Conservation (phyloP, 37 sponge, comb jelly and placozoan species). For the Cliona cf. orientalis region DNA sequence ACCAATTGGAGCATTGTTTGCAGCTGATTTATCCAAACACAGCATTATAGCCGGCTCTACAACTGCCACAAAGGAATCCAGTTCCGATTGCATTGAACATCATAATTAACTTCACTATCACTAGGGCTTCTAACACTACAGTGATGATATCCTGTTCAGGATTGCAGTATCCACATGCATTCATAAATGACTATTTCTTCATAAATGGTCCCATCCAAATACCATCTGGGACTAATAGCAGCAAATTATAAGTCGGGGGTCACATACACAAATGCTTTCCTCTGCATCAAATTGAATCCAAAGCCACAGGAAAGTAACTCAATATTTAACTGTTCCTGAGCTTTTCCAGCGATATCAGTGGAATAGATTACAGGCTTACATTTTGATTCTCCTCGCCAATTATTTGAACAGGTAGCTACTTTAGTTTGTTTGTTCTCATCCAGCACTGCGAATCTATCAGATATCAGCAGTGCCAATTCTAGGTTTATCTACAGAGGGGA, state of each 20-base stretch:
- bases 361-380: slow-evolving; percentile 13
- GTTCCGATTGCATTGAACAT: slow-evolving; percentile 23
- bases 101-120: not conserved
- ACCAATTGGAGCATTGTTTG: slow-evolving; percentile 9
- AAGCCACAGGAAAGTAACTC: not conserved
- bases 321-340: not conserved
- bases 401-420: not conserved
- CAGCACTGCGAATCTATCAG: slow-evolving; percentile 9
- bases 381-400: slow-evolving; percentile 9
- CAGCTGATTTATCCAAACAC: slow-evolving; percentile 33
- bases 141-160: not conserved
- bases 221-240: not conserved
- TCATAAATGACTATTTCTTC: not conserved
- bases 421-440: not conserved
- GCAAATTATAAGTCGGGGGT: not conserved
- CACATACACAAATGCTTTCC: slow-evolving; percentile 10
- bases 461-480: not conserved
- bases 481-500: not conserved
- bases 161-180: slow-evolving; percentile 17
- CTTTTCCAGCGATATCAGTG: not conserved
- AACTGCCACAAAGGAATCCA: slow-evolving; percentile 32
- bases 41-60: not conserved
- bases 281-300: slow-evolving; percentile 13
- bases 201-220: slow-evolving; percentile 31
- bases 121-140: not conserved